phyloP scores from a whole-genome alignment of 2,797 vertebrate genomes.

The Argya squamiceps region DNA sequence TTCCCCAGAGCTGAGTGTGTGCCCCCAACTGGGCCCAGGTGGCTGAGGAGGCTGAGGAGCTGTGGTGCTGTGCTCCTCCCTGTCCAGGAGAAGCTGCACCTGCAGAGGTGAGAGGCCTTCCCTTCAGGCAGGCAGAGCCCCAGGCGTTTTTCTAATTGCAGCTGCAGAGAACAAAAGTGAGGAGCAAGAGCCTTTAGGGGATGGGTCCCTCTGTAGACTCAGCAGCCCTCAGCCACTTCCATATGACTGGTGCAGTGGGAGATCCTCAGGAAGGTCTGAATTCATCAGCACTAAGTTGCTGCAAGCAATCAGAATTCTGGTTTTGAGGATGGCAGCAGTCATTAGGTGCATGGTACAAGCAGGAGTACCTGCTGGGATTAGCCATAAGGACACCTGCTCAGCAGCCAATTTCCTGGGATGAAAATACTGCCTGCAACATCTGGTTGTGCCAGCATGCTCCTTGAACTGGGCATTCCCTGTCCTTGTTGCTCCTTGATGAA shows the following conservation, averaged over 20 bases:
- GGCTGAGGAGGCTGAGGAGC: not conserved
- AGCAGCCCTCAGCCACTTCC: not conserved
- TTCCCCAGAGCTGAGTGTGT: not conserved
- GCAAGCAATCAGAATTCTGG: not conserved
- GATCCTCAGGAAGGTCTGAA: not conserved
- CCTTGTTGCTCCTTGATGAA: not conserved
- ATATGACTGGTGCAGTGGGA: rapidly evolving
- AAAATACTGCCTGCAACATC: not conserved
- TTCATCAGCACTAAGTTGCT: not conserved
- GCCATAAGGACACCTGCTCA: not conserved
- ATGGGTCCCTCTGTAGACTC: not conserved
- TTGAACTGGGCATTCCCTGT: not conserved
- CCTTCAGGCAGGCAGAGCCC: not conserved
- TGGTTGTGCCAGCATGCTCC: not conserved
- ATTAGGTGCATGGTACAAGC: not conserved
- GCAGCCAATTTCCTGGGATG: not conserved
- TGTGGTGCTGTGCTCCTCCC: not conserved
- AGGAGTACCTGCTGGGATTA: not conserved
- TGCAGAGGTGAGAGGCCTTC: not conserved
- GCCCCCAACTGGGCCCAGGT: rapidly evolving
- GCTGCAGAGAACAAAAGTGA: not conserved
- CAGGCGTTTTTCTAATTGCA: not conserved
- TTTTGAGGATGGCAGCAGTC: not conserved
- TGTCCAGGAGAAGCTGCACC: not conserved
- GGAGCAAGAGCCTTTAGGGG: not conserved